Base-by-base conservation (phyloP, 2,888 invertebrate genomes). In the Drosophila borborema region DNA sequence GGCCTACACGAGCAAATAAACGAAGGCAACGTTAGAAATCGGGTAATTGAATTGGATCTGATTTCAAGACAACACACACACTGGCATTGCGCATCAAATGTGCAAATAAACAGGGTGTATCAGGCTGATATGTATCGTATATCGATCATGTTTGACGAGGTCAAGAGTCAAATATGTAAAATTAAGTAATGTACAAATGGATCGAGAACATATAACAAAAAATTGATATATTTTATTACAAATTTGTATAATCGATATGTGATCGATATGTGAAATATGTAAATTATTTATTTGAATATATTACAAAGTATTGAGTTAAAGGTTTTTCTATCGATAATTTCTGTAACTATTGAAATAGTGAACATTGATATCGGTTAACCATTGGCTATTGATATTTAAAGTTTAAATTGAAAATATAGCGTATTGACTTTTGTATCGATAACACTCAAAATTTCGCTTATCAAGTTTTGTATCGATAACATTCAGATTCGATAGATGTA, bases 1-100 rank as follows among this genome's bases (percentile, higher is more conserved):
- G 46, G 68, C 82, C 86, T 85, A 82, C 88, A 82, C 90, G 66
- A 63, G 63, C 64, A 51, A 20, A 16, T 14, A 61, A 41, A 23
- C 23, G 34, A 51, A 55, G 20, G 34, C 59, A 36, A 46, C 31
- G 40, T 34, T 20, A 61, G 45, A 61, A 49, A 18, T 61, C 36
- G 46, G 18, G 54, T 59, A 49, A 77, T 62, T 77, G 41, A 74
- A 74, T 62, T 16, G 20, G 16, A 53, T 23, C 36, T 38, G 14
- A 36, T 38, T 16, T 16, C 20, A 23, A 23, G 28, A 16, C 38
- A 20, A 20, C 28, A 28, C 14, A 7, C n/a, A 31, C 49, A 48
- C 16, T 5, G 16, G 2, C 14, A 48, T 2, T 23, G 23, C 46
- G n/a, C 16, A 45, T 8, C 1, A 9, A 41, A 9, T 18, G 23